Percentiles rank a stretch among this genome's conserved stretches.
Conservation (phyloP, 2,113 vertebrate species). For the Pelmatolapia mariae region DNA sequence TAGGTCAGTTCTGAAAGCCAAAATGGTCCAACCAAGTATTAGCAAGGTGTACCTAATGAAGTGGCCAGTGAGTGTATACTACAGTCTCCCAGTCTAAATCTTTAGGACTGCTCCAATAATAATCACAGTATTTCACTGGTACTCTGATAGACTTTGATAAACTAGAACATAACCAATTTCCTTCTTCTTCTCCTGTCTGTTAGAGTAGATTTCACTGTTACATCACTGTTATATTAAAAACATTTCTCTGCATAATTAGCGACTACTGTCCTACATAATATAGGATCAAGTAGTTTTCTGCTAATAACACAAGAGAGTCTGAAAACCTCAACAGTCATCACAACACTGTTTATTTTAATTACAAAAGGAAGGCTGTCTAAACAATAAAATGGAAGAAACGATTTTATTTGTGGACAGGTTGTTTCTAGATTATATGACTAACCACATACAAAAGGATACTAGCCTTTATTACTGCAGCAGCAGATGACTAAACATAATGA, state of each 20-base stretch:
- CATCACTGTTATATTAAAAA: background rate
- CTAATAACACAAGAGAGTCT: background rate
- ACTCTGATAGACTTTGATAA: background rate
- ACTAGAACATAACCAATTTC: background rate
- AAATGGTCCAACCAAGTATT: background rate
- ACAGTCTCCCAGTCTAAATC: background rate
- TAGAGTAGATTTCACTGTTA: background rate
- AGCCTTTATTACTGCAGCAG: background rate
- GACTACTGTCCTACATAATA: background rate
- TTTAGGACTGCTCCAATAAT: background rate
- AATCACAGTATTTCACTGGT: background rate
- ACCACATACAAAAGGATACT: background rate
- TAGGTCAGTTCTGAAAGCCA: background rate
- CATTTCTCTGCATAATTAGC: background rate
- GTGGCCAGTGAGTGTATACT: accelerated
- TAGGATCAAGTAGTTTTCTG: background rate
- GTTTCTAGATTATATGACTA: background rate
- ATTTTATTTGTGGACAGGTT: background rate
- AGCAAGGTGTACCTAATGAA: background rate
- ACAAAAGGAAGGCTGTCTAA: background rate
- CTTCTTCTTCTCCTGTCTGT: background rate
- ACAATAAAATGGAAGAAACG: background rate
- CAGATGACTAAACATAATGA: background rate
- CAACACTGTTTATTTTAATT: background rate
- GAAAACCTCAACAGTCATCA: background rate